Conservation (phyloP, 2,113 vertebrate genomes). For the Felis chaus region DNA sequence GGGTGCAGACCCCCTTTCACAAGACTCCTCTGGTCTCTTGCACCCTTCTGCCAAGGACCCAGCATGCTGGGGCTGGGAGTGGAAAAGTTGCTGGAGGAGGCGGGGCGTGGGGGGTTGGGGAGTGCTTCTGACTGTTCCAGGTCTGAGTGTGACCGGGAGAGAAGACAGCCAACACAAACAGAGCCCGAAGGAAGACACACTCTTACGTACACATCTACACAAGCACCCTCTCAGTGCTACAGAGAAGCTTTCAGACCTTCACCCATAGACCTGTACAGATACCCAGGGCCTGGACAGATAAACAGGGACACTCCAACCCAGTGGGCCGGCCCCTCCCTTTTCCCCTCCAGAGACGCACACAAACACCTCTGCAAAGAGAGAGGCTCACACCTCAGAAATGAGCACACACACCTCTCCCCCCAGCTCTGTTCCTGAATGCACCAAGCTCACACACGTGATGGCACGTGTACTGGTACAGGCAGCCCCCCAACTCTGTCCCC, state of each 20-base stretch:
- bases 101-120: not conserved
- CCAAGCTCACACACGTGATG: slow-evolving; percentile 26
- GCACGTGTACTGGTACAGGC: slow-evolving; percentile 31
- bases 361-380: not conserved
- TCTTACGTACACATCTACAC: not conserved
- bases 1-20: slow-evolving; percentile 13
- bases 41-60: not conserved
- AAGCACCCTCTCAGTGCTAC: no score
- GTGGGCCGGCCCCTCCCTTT: not conserved
- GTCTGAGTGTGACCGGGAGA: slow-evolving; percentile 37
- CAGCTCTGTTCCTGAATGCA: slow-evolving; percentile 5
- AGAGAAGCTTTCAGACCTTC: not conserved
- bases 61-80: not conserved
- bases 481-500: slow-evolving; percentile 27
- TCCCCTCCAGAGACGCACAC: not conserved
- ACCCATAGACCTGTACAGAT: not conserved
- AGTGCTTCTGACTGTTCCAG: slow-evolving; percentile 9
- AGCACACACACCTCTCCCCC: not conserved
- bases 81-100: slow-evolving; percentile 29
- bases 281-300: not conserved
- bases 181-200: not conserved
- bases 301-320: not conserved
- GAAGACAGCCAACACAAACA: slow-evolving; percentile 52
- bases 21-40: not conserved
- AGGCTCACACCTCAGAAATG: not conserved